A percentile compares a stretch with the other conserved stretches of the same genome.
Evolutionary conservation across 2,888 invertebrate genomes (phyloP).

Genomic region (Hirtodrosophila alboralis): DNA sequence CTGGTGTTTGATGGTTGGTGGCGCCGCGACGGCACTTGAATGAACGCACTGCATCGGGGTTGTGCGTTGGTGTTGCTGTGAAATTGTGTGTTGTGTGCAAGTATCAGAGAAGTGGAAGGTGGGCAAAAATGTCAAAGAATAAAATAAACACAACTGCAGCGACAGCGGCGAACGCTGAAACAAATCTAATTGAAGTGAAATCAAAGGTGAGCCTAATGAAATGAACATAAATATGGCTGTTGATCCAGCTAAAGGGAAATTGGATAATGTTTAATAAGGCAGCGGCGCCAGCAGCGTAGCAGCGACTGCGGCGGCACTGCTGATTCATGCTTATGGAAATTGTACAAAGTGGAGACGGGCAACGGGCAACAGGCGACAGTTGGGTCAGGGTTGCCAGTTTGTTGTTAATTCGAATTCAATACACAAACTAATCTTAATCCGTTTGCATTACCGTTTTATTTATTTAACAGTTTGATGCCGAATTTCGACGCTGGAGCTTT

Average conservation of each 20-base stretch:
- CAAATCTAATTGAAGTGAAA: constrained; percentile 93
- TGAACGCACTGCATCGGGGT: constrained; percentile 42
- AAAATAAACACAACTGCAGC: constrained; percentile 89
- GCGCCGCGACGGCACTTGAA: constrained; percentile 40
- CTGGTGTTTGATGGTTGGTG: constrained; percentile 29
- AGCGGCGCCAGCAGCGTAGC: constrained; percentile 3
- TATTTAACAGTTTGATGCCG: constrained; percentile 95
- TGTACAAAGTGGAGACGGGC: constrained; percentile 10
- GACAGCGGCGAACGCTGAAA: constrained; percentile 88
- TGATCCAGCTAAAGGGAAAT: too few species aligned
- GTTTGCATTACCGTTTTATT: too few species aligned
- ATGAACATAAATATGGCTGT: too few species aligned
- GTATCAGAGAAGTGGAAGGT: constrained; percentile 24
- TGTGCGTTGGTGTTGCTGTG: constrained; percentile 54
- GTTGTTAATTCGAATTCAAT: background rate
- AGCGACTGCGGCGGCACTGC: constrained; percentile 41
- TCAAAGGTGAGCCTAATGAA: constrained; percentile 89
- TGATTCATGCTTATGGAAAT: constrained; percentile 56
- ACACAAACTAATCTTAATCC: too few species aligned
- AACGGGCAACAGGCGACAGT: constrained; percentile 50
- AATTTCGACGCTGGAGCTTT: constrained; percentile 97
- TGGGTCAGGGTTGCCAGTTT: constrained; percentile 21
- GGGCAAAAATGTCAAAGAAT: constrained; percentile 91
- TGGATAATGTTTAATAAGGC: constrained; percentile 12
- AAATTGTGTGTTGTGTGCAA: constrained; percentile 47